A percentile compares a stretch with the other conserved stretches of the same genome.
phyloP scores from a whole-genome alignment of 1,140 invertebrate genomes.

The Drosophila albomicans region DNA sequence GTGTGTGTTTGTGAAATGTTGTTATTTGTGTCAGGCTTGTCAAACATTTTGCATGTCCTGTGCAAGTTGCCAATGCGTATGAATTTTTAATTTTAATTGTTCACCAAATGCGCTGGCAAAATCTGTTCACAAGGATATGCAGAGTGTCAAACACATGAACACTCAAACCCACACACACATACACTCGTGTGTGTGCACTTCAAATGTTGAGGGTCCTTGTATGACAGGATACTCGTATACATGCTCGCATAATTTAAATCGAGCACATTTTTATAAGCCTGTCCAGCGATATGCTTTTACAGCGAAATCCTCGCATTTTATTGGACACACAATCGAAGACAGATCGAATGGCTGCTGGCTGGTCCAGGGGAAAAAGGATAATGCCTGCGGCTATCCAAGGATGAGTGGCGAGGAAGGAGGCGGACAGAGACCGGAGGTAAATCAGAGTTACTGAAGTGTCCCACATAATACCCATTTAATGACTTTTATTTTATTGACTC shows the following conservation, averaged over 20 bases:
- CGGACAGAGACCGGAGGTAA: background rate
- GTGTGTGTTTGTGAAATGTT: slow-evolving; percentile 37
- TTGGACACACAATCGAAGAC: slow-evolving; percentile 68
- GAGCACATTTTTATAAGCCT: slow-evolving; percentile 35
- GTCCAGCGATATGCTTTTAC: slow-evolving; percentile 6
- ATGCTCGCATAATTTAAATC: slow-evolving; percentile 38
- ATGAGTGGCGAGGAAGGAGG: no score
- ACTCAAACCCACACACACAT: slow-evolving; percentile 10
- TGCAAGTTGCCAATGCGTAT: slow-evolving; percentile 63
- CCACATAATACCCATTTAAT: slow-evolving; percentile 64
- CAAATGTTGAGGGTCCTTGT: background rate
- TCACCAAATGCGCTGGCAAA: slow-evolving; percentile 73
- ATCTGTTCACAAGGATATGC: slow-evolving; percentile 56
- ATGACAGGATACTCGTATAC: slow-evolving; percentile 23
- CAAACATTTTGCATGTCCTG: slow-evolving; percentile 72
- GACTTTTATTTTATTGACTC: slow-evolving; percentile 77
- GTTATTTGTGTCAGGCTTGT: slow-evolving; percentile 78
- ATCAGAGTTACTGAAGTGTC: slow-evolving; percentile 8
- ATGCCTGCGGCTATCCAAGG: background rate
- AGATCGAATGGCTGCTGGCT: background rate
- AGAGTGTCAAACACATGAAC: slow-evolving; percentile 6
- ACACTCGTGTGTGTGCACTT: background rate
- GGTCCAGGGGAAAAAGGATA: background rate
- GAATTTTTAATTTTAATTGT: slow-evolving; percentile 83
- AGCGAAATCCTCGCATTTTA: slow-evolving; percentile 58